phyloP scores from a whole-genome alignment of 2,797 vertebrate species.

The Poeciliopsis turneri region DNA sequence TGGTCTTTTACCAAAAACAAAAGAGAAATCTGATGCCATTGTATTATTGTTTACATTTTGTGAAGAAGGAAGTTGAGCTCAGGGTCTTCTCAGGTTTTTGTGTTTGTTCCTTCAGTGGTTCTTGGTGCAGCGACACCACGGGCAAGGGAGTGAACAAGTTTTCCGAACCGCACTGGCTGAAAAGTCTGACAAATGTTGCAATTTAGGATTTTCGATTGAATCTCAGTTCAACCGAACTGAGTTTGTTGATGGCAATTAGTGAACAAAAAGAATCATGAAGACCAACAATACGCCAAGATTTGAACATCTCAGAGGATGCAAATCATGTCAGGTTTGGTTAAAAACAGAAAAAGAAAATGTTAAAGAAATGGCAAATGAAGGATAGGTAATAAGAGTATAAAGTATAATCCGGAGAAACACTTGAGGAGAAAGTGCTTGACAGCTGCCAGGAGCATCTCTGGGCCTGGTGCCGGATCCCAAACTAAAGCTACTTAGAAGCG shows the following conservation, averaged over 20 bases:
- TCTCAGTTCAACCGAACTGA: too few relatives aligned
- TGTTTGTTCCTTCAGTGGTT: too few relatives aligned
- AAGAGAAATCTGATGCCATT: too few relatives aligned
- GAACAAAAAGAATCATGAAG: background rate
- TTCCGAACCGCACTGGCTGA: too few relatives aligned
- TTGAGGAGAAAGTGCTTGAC: background rate
- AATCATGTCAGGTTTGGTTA: background rate
- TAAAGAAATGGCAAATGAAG: constrained; percentile 13
- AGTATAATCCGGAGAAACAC: constrained; percentile 19
- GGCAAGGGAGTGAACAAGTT: too few relatives aligned
- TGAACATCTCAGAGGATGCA: background rate
- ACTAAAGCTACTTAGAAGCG: constrained; percentile 21
- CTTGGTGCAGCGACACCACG: too few relatives aligned
- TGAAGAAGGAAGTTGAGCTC: too few relatives aligned
- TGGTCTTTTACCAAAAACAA: too few relatives aligned
- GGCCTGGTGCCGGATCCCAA: constrained; percentile 22
- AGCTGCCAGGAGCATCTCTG: constrained; percentile 23
- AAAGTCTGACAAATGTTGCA: background rate
- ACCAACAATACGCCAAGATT: background rate
- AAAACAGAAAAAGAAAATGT: background rate
- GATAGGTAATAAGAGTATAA: constrained; percentile 7
- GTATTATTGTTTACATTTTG: too few relatives aligned
- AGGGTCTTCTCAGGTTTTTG: too few relatives aligned
- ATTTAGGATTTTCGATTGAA: too few relatives aligned
- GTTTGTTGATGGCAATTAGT: background rate